These are phyloP conservation scores for Tiliacea aurago DNA, from an alignment of 2,888 invertebrate genomes.

Conservation along the genomic window DNA sequence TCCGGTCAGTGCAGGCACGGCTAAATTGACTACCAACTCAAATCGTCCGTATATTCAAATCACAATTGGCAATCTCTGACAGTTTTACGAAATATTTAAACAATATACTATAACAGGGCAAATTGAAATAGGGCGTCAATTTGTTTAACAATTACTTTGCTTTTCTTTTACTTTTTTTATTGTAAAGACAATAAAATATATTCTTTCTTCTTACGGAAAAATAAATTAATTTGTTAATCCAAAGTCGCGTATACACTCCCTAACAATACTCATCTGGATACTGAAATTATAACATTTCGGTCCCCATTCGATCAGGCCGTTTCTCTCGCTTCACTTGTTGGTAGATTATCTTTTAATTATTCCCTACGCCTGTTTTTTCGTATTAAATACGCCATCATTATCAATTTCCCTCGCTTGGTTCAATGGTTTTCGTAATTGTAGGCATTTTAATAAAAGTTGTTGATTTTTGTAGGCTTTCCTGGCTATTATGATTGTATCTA, in stretches of 20 bases:
- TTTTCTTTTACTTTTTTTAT: no score
- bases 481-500: neutral
- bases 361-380: constrained; percentile 59
- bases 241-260: constrained; percentile 21
- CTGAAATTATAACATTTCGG: constrained; percentile 67
- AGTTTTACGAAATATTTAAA: neutral
- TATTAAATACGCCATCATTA: constrained; percentile 53
- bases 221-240: neutral
- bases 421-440: constrained; percentile 26
- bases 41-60: neutral
- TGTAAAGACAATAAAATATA: neutral
- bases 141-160: neutral
- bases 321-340: constrained; percentile 65
- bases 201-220: neutral
- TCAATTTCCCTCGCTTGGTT: constrained; percentile 34
- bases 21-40: no score
- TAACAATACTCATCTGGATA: constrained; percentile 55
- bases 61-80: neutral
- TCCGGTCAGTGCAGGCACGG: no score
- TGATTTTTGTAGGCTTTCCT: neutral
- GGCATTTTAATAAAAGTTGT: neutral
- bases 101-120: neutral
- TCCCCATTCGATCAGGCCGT: constrained; percentile 62
- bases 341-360: constrained; percentile 73
- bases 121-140: neutral